Conservation (phyloP, 2,888 invertebrate species). For the Lasioglossum vierecki region DNA sequence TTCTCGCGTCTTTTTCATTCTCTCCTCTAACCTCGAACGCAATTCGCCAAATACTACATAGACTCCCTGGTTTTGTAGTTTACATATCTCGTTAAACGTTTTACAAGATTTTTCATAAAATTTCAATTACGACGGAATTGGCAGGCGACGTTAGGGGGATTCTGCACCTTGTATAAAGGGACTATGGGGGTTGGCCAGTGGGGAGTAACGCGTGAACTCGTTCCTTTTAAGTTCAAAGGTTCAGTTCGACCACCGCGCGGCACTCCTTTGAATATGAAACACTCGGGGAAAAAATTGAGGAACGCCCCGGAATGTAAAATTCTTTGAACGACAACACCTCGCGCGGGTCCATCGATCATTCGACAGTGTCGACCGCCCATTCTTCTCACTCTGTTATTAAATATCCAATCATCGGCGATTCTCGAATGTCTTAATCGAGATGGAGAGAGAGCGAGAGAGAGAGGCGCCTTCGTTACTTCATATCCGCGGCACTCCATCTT, state of each 20-base stretch:
- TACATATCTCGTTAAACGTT: not conserved
- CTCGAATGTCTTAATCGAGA: slow-evolving; percentile 19
- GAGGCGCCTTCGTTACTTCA: not conserved
- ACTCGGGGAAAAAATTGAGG: not conserved
- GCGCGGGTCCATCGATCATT: slow-evolving; percentile 27
- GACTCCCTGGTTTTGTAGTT: not conserved
- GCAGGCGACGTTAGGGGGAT: not conserved
- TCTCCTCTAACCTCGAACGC: not conserved
- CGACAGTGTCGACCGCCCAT: not conserved
- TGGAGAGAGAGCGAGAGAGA: not conserved
- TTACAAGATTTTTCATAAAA: not conserved
- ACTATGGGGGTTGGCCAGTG: not conserved
- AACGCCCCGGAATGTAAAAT: slow-evolving; percentile 32
- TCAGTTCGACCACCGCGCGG: not conserved
- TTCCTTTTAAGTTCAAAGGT: slow-evolving; percentile 5
- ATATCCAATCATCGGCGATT: slow-evolving; percentile 18
- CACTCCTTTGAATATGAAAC: not conserved
- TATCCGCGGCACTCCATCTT: slow-evolving; percentile 15
- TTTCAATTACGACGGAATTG: not conserved
- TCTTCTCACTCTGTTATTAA: slow-evolving; percentile 20
- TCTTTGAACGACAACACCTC: not conserved
- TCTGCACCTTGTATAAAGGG: not conserved
- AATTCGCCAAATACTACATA: not conserved
- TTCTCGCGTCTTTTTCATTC: not conserved
- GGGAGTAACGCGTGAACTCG: not conserved